phyloP scores from a whole-genome alignment of 2,888 invertebrate species.

The Esperia sulphurella region DNA sequence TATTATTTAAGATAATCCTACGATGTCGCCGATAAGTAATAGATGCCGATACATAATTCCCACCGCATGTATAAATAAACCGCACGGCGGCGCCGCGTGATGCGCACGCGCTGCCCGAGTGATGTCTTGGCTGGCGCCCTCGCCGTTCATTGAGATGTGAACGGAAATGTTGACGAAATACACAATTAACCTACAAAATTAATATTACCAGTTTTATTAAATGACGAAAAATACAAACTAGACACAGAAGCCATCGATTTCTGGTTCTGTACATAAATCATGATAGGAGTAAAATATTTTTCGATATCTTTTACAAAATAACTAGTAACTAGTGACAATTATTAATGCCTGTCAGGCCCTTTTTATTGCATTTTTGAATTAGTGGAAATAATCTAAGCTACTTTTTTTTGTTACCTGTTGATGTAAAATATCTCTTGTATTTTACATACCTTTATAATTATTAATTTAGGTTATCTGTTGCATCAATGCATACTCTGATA shows the following conservation, averaged over 20 bases:
- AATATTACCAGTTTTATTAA: conserved; percentile 2
- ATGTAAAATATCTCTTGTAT: too few relatives aligned
- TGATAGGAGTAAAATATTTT: too few relatives aligned
- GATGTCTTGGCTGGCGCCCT: conserved; percentile 45
- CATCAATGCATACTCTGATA: too few relatives aligned
- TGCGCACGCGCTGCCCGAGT: conserved; percentile 50
- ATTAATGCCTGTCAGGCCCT: too few relatives aligned
- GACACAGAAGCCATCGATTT: not conserved
- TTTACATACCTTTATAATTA: too few relatives aligned
- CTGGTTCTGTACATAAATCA: too few relatives aligned
- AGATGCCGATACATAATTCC: conserved; percentile 38
- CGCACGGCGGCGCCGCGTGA: conserved; percentile 57
- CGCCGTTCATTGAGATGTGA: conserved; percentile 18
- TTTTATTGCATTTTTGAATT: too few relatives aligned
- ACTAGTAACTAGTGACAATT: too few relatives aligned
- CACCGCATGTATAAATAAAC: conserved; percentile 47
- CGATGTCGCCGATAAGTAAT: conserved; percentile 43
- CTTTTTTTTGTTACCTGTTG: too few relatives aligned
- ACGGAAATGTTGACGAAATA: conserved; percentile 20
- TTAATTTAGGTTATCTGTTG: too few relatives aligned
- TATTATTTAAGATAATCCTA: conserved; percentile 41
- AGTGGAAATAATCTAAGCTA: too few relatives aligned
- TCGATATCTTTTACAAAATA: too few relatives aligned
- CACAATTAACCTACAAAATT: conserved; percentile 13
- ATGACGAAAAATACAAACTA: not conserved